Evolutionary conservation across 2,888 invertebrate species (phyloP).

Genomic region (Drosophila anomalipes): DNA sequence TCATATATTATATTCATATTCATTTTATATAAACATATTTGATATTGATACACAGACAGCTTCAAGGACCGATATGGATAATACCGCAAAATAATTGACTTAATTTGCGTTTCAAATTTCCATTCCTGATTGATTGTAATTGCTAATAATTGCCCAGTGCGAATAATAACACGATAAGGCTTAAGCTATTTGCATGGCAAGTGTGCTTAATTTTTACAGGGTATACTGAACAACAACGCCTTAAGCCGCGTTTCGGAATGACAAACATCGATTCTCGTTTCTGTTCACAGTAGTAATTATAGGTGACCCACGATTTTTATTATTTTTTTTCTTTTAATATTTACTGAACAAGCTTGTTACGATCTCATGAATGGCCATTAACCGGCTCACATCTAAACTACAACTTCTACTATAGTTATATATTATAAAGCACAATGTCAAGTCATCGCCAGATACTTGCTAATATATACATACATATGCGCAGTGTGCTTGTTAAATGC

Average conservation of each 20-base stretch:
- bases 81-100: conserved; percentile 6
- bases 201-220: conserved; percentile 5
- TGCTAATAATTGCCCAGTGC: conserved; percentile 12
- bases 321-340: not conserved
- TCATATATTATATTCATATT: not conserved
- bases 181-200: not conserved
- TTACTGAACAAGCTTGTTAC: conserved; percentile 30
- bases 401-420: not conserved
- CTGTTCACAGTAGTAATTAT: conserved; percentile 6
- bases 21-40: not conserved
- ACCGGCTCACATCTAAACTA: conserved; percentile 16
- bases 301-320: not conserved
- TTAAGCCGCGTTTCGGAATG: not conserved
- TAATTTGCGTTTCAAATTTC: conserved; percentile 22
- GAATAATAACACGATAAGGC: not conserved
- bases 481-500: conserved; percentile 4
- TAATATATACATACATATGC: conserved; percentile 3
- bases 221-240: not conserved
- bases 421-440: conserved; percentile 22
- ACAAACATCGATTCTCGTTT: conserved; percentile 2
- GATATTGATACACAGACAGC: not conserved
- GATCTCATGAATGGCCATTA: conserved; percentile 27
- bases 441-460: conserved; percentile 43
- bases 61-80: conserved; percentile 1
- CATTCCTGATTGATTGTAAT: conserved; percentile 3